Conservation (phyloP, 2,888 invertebrate genomes). For the Boloria selene region DNA sequence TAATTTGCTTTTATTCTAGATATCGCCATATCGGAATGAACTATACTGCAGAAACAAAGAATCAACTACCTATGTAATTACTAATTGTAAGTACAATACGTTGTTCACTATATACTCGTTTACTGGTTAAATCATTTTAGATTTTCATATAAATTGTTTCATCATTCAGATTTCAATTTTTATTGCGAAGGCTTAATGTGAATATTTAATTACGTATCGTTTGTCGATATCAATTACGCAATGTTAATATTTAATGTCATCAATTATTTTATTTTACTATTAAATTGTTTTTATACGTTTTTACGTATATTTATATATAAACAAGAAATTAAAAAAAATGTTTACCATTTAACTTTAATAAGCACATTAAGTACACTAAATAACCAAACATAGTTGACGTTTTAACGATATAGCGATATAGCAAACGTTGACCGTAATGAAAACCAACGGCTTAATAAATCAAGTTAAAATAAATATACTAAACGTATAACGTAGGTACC, state of each 20-base stretch:
- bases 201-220: too few relatives aligned
- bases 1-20: slow-evolving; percentile 23
- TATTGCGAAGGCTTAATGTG: too few relatives aligned
- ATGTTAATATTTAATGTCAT: too few relatives aligned
- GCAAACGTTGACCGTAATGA: slow-evolving; percentile 5
- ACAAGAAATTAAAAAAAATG: too few relatives aligned
- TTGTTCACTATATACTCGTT: too few relatives aligned
- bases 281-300: too few relatives aligned
- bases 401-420: slow-evolving; percentile 5
- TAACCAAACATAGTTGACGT: background rate
- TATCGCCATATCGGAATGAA: slow-evolving; percentile 6
- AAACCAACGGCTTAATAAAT: slow-evolving; percentile 10
- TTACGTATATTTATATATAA: too few relatives aligned
- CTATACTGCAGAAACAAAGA: background rate
- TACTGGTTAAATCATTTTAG: slow-evolving; percentile 17
- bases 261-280: too few relatives aligned
- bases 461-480: slow-evolving; percentile 4
- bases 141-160: slow-evolving; percentile 12
- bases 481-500: background rate
- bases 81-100: background rate
- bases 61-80: background rate
- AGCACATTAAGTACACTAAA: background rate
- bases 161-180: background rate
- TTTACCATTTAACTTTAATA: too few relatives aligned
- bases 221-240: too few relatives aligned